Evolutionary conservation across 2,113 vertebrate genomes (phyloP), one percentile per base, ranked within the genome.

Genomic region (Pomatorhinus ruficollis): DNA sequence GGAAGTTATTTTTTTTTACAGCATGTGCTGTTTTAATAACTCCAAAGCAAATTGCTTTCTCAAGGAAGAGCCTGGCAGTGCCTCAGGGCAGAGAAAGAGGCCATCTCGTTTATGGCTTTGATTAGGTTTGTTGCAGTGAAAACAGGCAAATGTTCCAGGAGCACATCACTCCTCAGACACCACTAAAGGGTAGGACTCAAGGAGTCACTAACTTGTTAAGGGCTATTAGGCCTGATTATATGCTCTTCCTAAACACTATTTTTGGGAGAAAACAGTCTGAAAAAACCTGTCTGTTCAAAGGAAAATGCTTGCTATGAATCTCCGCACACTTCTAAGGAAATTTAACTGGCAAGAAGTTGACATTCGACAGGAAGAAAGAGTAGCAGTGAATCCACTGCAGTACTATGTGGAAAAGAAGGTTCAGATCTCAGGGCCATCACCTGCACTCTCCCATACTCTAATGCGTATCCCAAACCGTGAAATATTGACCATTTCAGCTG

Each of bases 31-130:
- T 83, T 91, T 87, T 63, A 91, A 92, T 42, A 77, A n/a, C 65
- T 80, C 90, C 54, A 80, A 87, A 94, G 89, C 77, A 87, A 89
- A 85, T 42, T 12, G 1, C 57, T 93, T 93, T 93, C 95, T 85
- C 85, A 93, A 80, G 88, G 90, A 95, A 94, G 85, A 15, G 16
- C n/a, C 47, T 31, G 27, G 49, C 75, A 89, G 45, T 24, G 82
- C 78, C 88, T 87, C 28, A 6, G 82, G 75, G 79, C 0, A 18
- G 82, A 87, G 75, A 88, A 88, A 88, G 70, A 27, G 74, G 65
- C 44, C 40, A 31, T 78, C 82, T 69, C 66, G 0, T 42, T n/a
- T 1, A 3, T 45, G 31, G n/a, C 63, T 90, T 56, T 57, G 35
- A 79, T 78, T 64, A 60, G 45, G 44, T 63, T 44, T 93, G 50